Percentiles rank a stretch among this genome's conserved stretches.
phyloP scores from a whole-genome alignment of 2,888 invertebrate species.

The Melitaea athalia region DNA sequence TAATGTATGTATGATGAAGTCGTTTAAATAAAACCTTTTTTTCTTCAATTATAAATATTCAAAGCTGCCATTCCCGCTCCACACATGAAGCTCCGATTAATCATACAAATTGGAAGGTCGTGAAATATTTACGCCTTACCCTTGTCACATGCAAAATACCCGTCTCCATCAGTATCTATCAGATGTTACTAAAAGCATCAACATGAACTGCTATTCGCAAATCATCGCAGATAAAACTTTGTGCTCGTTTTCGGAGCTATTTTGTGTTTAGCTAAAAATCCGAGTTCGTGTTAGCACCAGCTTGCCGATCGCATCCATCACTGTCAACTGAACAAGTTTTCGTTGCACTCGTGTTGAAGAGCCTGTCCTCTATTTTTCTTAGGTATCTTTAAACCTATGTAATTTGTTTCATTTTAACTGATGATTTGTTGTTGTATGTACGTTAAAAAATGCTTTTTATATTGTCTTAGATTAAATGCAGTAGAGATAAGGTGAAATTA shows the following conservation, averaged over 20 bases:
- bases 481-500: neutral
- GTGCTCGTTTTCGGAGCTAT: conserved; percentile 22
- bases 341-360: conserved; percentile 65
- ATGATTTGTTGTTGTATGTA: neutral
- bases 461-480: neutral
- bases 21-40: neutral
- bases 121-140: conserved; percentile 36
- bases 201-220: conserved; percentile 34
- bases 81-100: conserved; percentile 29
- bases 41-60: neutral
- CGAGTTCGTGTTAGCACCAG: conserved; percentile 54
- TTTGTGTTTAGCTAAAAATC: conserved; percentile 43
- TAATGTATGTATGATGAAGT: too few species aligned
- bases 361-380: conserved; percentile 69
- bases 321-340: conserved; percentile 74
- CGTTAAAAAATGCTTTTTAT: neutral
- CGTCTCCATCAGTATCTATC: conserved; percentile 37
- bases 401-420: conserved; percentile 46
- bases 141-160: conserved; percentile 36
- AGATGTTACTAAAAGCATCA: conserved; percentile 32
- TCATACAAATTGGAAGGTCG: conserved; percentile 37
- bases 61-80: conserved; percentile 17
- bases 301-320: conserved; percentile 72
- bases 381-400: conserved; percentile 69
- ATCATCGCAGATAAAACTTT: conserved; percentile 29